A percentile compares a stretch with the other conserved stretches of the same genome.
phyloP scores from a whole-genome alignment of 2,113 vertebrate species.

The Myrmophylax atrothorax region DNA sequence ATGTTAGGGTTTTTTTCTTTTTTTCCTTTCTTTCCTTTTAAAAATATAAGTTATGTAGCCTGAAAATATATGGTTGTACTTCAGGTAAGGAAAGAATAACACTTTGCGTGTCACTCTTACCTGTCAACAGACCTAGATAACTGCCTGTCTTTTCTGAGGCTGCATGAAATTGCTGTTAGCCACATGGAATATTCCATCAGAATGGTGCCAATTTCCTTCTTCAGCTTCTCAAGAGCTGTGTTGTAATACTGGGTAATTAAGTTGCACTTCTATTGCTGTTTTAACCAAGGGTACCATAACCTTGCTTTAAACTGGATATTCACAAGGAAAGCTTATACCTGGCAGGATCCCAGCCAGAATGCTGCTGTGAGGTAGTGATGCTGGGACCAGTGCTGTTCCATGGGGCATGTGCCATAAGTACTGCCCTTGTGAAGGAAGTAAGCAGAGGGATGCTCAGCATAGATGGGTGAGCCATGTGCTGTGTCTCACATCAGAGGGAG shows the following conservation, averaged over 20 bases:
- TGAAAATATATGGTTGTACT: not conserved
- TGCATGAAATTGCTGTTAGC: slow-evolving; percentile 2
- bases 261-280: not conserved
- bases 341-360: not conserved
- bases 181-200: slow-evolving; percentile 26
- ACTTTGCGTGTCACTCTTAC: not conserved
- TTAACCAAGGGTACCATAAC: slow-evolving; percentile 8
- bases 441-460: not conserved
- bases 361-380: not conserved
- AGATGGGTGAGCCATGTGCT: not conserved
- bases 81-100: slow-evolving; percentile 11
- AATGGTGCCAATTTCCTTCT: not conserved
- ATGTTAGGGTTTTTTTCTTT: not conserved
- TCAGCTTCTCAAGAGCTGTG: not conserved
- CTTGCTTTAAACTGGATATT: slow-evolving; percentile 8
- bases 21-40: slow-evolving; percentile 6
- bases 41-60: slow-evolving; percentile 5
- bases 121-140: slow-evolving; percentile 15
- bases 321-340: not conserved
- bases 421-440: not conserved
- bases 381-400: rapidly evolving
- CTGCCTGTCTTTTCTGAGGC: not conserved
- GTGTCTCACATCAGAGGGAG: not conserved
- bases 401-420: not conserved
- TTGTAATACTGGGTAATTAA: slow-evolving; percentile 44